A percentile compares a stretch with the other conserved stretches of the same genome.
Evolutionary conservation across 1,140 invertebrate species (phyloP).

Genomic region (Ylistrum balloti): DNA sequence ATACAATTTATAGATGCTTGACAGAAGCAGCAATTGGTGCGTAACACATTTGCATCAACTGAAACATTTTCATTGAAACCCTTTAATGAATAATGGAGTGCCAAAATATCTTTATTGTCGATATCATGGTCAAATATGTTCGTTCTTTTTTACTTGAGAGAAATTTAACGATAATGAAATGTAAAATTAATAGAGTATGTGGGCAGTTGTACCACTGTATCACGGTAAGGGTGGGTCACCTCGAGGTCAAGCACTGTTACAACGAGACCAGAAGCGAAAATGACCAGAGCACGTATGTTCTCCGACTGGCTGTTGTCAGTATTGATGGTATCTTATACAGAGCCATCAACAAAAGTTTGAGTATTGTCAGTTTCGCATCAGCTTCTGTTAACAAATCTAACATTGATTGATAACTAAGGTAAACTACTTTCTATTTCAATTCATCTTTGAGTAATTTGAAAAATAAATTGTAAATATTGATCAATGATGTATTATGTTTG

Average conservation of each 20-base stretch:
- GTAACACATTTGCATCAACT: neutral
- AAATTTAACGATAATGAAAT: constrained; percentile 7
- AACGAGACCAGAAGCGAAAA: constrained; percentile 16
- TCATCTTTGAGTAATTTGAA: no score
- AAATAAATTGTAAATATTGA: no score
- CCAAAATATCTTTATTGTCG: neutral
- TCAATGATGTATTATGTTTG: no score
- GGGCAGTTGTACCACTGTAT: neutral
- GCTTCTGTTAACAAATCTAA: neutral
- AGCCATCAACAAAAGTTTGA: neutral
- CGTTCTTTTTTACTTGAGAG: neutral
- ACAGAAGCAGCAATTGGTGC: no score
- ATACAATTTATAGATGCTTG: no score
- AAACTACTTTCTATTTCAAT: no score
- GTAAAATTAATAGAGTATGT: constrained; percentile 20
- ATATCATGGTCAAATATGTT: neutral
- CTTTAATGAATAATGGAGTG: neutral
- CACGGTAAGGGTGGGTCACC: constrained; percentile 6
- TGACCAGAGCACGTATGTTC: constrained; percentile 14
- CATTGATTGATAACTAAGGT: neutral
- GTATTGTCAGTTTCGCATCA: neutral
- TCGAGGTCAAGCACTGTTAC: neutral
- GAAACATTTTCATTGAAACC: neutral
- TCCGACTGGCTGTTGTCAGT: neutral
- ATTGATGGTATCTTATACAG: neutral